Base-by-base conservation (phyloP, 1,140 invertebrate species). In the Caenorhabditis inopinata region DNA sequence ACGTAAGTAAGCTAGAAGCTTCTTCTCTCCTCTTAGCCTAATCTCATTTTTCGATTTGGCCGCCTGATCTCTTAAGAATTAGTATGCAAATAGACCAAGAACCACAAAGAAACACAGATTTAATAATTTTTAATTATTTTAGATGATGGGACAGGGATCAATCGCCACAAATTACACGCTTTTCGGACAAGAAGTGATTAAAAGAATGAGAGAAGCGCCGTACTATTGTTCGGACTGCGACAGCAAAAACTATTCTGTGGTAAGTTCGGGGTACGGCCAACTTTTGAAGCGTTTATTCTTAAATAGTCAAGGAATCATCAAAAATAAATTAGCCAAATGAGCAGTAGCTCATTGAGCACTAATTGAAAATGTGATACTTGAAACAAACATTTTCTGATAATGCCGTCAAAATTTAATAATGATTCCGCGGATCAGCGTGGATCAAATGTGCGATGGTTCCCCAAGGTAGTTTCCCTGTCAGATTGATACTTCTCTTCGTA, bases 101-200 rank as follows among this genome's bases (percentile, higher is more conserved):
- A 38, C 32, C 1, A 29, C 32, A 68, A 38, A 68, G 38, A 62
- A 38, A 38, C 58, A 68, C 32, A 32, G 1, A 32, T 12, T 32
- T 16, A 4, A n/a, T n/a, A n/a, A n/a, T n/a, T n/a, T n/a, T n/a
- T n/a, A n/a, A n/a, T n/a, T 25, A 9, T 68, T 68, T 21, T 32
- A 68, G 58, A 68, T 68, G 58, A 68, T 68, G 58, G 58, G 58
- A 0, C 58, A 68, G 23, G 58, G 58, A 16, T 68, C 58, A 6
- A 68, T 68, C 21, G 58, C 58, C 35, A 42, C 58, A n/a, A 68
- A 68, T 14, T 68, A 68, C 12, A 68, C 58, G 9, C 9, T 68
- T 1, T 68, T 68, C 32, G 58, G 58, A 38, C n/a, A 38, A n/a
- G 58, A 68, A 21, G 32, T 68, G 7, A 21, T 68, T 18, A 32